phyloP scores from a whole-genome alignment of 2,888 invertebrate species.

The Dryadula phaetusa region DNA sequence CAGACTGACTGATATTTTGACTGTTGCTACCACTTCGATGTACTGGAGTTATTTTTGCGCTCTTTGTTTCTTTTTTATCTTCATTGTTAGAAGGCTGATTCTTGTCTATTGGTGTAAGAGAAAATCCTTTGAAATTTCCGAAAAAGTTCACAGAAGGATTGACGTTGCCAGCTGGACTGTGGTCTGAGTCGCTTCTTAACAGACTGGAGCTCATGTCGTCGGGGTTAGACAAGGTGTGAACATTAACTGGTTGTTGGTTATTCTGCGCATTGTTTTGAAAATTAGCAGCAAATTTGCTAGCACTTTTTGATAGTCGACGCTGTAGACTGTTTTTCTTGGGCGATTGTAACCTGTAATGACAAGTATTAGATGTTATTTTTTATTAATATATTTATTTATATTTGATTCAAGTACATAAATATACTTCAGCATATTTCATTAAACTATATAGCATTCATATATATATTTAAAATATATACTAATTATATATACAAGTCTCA shows the following conservation, averaged over 20 bases:
- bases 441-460: too few relatives aligned
- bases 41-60: conserved; percentile 83
- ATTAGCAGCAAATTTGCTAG: conserved; percentile 77
- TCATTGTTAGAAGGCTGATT: conserved; percentile 41
- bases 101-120: conserved; percentile 86
- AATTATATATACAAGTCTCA: too few relatives aligned
- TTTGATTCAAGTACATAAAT: not conserved
- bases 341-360: conserved; percentile 66
- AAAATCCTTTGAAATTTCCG: conserved; percentile 94
- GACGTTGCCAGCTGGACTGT: conserved; percentile 74
- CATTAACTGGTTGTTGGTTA: conserved; percentile 69
- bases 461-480: too few relatives aligned
- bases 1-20: conserved; percentile 66
- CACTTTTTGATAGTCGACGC: conserved; percentile 74
- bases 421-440: too few relatives aligned
- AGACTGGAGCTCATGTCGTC: conserved; percentile 90
- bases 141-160: conserved; percentile 87
- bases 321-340: conserved; percentile 78
- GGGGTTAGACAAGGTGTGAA: conserved; percentile 84
- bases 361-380: not conserved
- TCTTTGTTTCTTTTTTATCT: conserved; percentile 56
- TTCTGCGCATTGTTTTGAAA: conserved; percentile 70
- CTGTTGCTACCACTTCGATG: conserved; percentile 74
- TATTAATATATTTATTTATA: not conserved
- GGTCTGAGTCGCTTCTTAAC: conserved; percentile 81